Evolutionary conservation across 2,797 vertebrate genomes (phyloP).

Genomic region (Rhynchonycteris naso): DNA sequence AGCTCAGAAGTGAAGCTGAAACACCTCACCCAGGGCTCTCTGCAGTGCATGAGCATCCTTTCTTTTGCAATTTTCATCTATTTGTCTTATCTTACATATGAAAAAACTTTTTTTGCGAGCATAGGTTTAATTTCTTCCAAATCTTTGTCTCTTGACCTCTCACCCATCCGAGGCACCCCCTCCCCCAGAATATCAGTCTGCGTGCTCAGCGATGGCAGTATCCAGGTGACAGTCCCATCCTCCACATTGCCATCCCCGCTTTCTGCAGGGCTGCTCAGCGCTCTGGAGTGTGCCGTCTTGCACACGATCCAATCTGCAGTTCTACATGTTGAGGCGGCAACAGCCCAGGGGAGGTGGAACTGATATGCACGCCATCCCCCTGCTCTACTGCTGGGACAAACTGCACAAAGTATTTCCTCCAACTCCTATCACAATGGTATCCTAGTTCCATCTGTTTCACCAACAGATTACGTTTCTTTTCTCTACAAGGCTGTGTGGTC

Average conservation of each 20-base stretch:
- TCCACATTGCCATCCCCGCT: background rate
- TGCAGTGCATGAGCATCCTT: background rate
- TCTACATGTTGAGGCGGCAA: background rate
- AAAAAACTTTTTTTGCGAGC: background rate
- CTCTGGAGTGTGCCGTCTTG: background rate
- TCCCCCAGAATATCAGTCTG: background rate
- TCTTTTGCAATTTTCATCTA: background rate
- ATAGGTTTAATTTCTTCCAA: background rate
- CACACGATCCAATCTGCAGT: background rate
- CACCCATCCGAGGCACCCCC: background rate
- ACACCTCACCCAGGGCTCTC: fast-evolving
- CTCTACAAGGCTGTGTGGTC: background rate
- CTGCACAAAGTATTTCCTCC: background rate
- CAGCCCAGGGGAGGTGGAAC: background rate
- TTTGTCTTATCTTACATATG: background rate
- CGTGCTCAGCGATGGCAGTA: background rate
- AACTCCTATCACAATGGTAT: slow-evolving; percentile 39
- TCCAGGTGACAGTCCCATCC: background rate
- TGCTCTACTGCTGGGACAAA: background rate
- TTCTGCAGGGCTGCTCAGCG: background rate
- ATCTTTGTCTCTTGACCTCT: background rate
- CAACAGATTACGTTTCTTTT: slow-evolving; percentile 7
- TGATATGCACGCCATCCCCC: background rate
- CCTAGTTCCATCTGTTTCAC: slow-evolving; percentile 22
- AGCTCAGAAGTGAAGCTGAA: background rate